Evolutionary conservation across 2,113 vertebrate genomes (phyloP).

Genomic region (Coptodon rendalli): DNA sequence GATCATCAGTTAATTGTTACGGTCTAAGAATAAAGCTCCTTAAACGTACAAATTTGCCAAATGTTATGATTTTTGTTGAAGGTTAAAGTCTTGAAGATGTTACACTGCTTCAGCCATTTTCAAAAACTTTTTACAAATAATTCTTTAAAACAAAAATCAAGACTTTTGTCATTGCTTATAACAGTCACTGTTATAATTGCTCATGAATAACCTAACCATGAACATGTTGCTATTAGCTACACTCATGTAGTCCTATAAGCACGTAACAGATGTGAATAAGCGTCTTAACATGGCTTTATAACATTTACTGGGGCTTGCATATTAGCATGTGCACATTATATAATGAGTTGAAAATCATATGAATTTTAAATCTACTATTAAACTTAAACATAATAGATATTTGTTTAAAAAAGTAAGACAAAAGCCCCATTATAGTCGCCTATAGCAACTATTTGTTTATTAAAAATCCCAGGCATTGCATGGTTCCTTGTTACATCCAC

Average conservation of each 20-base stretch:
- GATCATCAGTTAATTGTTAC: background rate
- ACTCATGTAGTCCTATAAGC: background rate
- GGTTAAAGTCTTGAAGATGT: background rate
- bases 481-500: background rate
- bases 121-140: background rate
- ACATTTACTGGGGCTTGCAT: background rate
- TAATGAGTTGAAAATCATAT: background rate
- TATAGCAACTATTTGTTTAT: background rate
- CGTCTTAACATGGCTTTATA: background rate
- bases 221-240: background rate
- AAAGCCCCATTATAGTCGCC: background rate
- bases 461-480: background rate
- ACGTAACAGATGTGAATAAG: background rate
- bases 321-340: background rate
- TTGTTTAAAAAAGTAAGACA: background rate
- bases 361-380: background rate
- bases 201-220: background rate
- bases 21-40: background rate
- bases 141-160: background rate
- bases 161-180: background rate
- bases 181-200: background rate
- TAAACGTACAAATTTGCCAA: background rate
- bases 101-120: background rate
- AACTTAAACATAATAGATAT: background rate
- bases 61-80: background rate